Base-by-base conservation (phyloP, 2,888 invertebrate species). In the Ptychoptera contaminata region DNA sequence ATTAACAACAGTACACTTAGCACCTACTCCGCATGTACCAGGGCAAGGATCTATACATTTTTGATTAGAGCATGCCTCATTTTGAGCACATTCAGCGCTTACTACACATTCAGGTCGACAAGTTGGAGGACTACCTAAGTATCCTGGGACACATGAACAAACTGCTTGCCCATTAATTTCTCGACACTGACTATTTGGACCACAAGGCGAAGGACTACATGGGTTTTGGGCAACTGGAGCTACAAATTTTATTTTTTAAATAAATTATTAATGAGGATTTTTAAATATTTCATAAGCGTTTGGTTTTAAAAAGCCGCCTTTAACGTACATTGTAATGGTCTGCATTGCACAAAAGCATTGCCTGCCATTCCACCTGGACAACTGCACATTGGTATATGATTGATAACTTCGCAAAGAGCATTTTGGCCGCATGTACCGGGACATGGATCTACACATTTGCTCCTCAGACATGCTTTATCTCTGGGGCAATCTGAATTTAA, bases 11-110 rank as follows among this genome's bases (percentile, higher is more conserved):
- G 76, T 73, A 59, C 86, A 86, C 41, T 71, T 61, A 8, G 86
- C 79, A 54, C 71, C 70, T 8, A 78, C 60, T 23, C 85, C 85
- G 60, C 86, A 87, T 12, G 80, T 74, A 47, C 83, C 85, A 39
- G 73, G 74, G 54, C 83, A 87, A 14, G 86, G 85, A 63, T 87
- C 74, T 40, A 76, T 67, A 59, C 88, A 88, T 65, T 80, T 81
- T 55, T 82, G 81, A 59, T 82, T 83, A 54, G 76, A 76, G 56
- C 88, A 88, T 12, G 86, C 82, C 56, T 76, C 74, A 51, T 77
- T 77, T 32, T 76, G 67, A 8, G 76, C 65, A 63, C 88, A 88
- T 59, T 87, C 85, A 3, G 79, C 70, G 57, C 81, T 85, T n/a
- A 76, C 75, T 7, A 76, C 74, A 60, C 87, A 87, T 61, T 85